A percentile compares a stretch with the other conserved stretches of the same genome.
phyloP scores from a whole-genome alignment of 2,797 vertebrate species.

The Aselliscus stoliczkanus region DNA sequence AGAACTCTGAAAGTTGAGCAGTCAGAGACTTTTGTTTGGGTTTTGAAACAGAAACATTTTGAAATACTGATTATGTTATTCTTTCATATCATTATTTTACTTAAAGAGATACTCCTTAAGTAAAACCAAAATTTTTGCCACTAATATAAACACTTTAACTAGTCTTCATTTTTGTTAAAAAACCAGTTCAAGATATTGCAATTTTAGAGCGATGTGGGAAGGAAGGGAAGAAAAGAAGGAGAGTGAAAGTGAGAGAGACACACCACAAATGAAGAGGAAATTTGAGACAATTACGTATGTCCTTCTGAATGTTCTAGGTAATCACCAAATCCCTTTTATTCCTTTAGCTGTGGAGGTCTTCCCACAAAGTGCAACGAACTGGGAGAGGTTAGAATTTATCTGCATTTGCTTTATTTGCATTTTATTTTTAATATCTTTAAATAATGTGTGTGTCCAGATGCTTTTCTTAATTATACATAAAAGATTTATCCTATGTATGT shows the following conservation, averaged over 20 bases:
- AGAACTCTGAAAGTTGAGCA: constrained; percentile 64
- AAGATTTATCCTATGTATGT: not conserved
- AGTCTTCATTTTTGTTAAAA: not conserved
- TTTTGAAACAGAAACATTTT: constrained; percentile 53
- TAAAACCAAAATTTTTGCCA: constrained; percentile 12
- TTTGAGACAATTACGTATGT: not conserved
- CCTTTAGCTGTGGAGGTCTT: not conserved
- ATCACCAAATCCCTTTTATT: not conserved
- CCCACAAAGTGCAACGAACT: not conserved
- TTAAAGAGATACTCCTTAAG: not conserved
- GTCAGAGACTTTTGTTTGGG: not conserved
- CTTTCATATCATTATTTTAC: constrained; percentile 43
- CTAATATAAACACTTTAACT: not conserved
- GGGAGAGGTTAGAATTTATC: not conserved
- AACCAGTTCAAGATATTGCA: not conserved
- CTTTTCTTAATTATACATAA: not conserved
- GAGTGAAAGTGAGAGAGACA: not conserved
- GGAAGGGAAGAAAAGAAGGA: not conserved
- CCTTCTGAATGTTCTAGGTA: not conserved
- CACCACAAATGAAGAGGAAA: not conserved
- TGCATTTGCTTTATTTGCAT: not conserved
- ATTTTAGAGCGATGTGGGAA: not conserved
- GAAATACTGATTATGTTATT: constrained; percentile 32
- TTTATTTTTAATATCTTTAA: constrained; percentile 24
- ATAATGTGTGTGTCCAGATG: not conserved